phyloP scores from a whole-genome alignment of 2,113 vertebrate species.

The Melanerpes aurifrons region DNA sequence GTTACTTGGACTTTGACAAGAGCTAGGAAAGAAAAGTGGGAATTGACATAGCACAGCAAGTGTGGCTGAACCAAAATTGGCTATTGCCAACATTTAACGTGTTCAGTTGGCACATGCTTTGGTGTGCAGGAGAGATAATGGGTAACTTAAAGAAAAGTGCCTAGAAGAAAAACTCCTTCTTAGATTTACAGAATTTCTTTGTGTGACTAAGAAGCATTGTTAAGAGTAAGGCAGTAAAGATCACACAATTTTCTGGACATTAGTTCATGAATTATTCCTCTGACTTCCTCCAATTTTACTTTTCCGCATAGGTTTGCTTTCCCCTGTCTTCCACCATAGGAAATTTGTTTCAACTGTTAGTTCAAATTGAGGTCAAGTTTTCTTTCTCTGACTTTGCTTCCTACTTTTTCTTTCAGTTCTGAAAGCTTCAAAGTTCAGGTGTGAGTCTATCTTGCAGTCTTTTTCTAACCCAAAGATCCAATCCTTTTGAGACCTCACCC shows the following conservation, averaged over 20 bases:
- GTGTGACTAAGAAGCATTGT: background rate
- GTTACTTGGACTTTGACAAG: background rate
- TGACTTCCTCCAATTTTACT: constrained; percentile 27
- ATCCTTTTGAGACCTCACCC: background rate
- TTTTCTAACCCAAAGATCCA: background rate
- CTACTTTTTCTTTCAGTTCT: background rate
- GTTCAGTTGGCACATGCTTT: background rate
- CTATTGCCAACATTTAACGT: background rate
- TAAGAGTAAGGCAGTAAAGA: background rate
- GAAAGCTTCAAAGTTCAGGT: background rate
- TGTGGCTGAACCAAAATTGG: background rate
- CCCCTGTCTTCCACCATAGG: background rate
- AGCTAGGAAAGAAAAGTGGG: background rate
- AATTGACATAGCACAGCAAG: background rate
- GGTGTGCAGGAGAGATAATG: background rate
- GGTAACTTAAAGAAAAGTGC: background rate
- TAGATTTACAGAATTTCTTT: background rate
- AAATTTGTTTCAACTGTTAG: background rate
- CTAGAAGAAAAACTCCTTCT: background rate
- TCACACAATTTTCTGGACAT: constrained; percentile 6
- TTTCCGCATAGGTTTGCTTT: constrained; percentile 25
- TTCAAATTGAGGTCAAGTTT: constrained; percentile 41
- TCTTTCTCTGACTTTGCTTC: background rate
- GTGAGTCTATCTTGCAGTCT: background rate
- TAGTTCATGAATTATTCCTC: background rate